Evolutionary conservation across 2,888 invertebrate species (phyloP), one percentile per base, ranked within the genome.

Genomic region (Chromoteleia sp.): DNA sequence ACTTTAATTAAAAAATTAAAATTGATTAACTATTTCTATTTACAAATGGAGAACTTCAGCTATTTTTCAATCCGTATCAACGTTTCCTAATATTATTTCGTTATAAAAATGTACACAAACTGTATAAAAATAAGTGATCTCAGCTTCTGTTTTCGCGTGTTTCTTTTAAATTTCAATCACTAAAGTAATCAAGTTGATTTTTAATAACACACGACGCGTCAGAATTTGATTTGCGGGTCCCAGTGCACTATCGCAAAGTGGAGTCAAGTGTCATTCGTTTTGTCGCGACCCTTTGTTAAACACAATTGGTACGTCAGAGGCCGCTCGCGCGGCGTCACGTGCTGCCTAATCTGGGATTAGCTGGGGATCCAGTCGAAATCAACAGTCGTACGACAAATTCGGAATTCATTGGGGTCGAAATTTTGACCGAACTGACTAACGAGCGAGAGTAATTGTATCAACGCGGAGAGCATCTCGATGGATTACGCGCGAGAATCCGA

Each of bases 261-360:
- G 87, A 85, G 87, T 86, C 87, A 84, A 85, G 78, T 81, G 89
- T 86, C 87, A 84, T 83, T 82, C 83, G 86, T 84, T 87, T 85
- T 85, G 85, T 85, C 78, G 79, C 82, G 82, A 81, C 87, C 85
- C 87, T 85, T 83, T 65, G 76, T 71, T 73, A 59, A 54, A 59
- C 70, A 73, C 81, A 73, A 73, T 76, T 77, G 68, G 68, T 78
- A 39, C 56, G 58, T 65, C 63, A 43, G 30, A 76, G 79, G 56
- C 67, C 43, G 41, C 56, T 43, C 63, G 54, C 71, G 54, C 61
- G 45, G 41, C 71, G 85, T 82, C 85, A 86, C 87, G 87, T 86
- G 87, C 84, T 82, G 81, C 73, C 54, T 84, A 82, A 84, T 83
- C 82, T 76, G 50, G 83, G 85, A 86, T 86, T 86, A 84, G 71